Base-by-base conservation (phyloP, 2,797 vertebrate genomes). In the Cirrhinus mrigala region DNA sequence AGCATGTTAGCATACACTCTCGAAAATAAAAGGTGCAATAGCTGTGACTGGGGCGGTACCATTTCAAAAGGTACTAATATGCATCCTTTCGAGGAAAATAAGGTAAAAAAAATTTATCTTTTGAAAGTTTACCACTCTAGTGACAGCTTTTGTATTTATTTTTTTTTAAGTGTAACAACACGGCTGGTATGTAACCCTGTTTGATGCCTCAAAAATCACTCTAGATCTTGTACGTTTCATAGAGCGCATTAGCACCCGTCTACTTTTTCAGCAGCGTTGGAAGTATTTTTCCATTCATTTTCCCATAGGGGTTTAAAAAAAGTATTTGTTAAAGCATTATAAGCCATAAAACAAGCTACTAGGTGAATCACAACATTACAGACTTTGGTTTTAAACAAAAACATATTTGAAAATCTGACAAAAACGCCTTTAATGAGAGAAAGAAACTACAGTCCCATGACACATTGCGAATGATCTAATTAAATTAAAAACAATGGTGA, bases 251-350 rank as follows among this genome's bases (percentile, higher is more conserved):
- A 66, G 27, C 62, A 29, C 27, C 27, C 4, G 64, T 16, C 29
- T 1, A 3, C 3, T 33, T 66, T 66, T 66, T 66, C 27, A 66
- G 7, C 62, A 64, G 14, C 1, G 24, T 7, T 64, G 24, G 14
- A 64, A 64, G 24, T 15, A 29, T 66, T 33, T 64, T 66, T 66
- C 62, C 27, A 66, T 66, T 66, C 15, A 66, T 66, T 66, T 66
- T 33, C 6, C 62, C 15, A 33, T 66, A 33, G 15, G 15, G 27
- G 16, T 62, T 60, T 29, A 2, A 3, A 18, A 18, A 9, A 58
- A 58, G 22, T 58, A 58, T n/a, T 58, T 58, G 54, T 58, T 58
- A n/a, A 58, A 66, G 27, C 15, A 29, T 64, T 64, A 33, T 64
- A 29, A 64, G 15, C 6, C 27, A 16, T 16, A 15, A 8, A 29